Conservation (phyloP, 2,888 invertebrate genomes). For the Autographa pulchrina region DNA sequence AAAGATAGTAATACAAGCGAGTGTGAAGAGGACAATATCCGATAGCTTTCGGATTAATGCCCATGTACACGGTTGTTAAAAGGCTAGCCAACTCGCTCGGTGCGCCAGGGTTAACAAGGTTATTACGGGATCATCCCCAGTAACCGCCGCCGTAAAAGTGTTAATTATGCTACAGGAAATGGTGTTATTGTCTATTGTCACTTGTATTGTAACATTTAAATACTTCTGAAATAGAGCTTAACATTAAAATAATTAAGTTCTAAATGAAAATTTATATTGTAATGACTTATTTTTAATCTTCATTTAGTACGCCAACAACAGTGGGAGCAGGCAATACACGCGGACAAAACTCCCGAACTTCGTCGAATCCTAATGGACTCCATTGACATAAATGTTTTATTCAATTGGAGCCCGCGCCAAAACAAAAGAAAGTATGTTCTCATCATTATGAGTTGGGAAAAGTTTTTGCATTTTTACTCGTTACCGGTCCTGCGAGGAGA, state of each 20-base stretch:
- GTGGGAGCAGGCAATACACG: constrained; percentile 67
- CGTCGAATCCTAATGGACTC: constrained; percentile 83
- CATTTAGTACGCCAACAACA: constrained; percentile 62
- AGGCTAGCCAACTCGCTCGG: constrained; percentile 86
- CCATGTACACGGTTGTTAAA: constrained; percentile 88
- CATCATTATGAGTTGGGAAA: constrained; percentile 83
- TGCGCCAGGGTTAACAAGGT: constrained; percentile 89
- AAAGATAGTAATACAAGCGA: constrained; percentile 68
- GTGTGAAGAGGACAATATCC: constrained; percentile 84
- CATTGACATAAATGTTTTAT: constrained; percentile 89
- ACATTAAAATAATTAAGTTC: constrained; percentile 5
- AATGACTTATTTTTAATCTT: constrained; percentile 42
- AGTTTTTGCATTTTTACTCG: constrained; percentile 85
- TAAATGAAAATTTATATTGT: neutral
- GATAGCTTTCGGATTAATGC: constrained; percentile 89
- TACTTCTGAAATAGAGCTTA: constrained; percentile 24
- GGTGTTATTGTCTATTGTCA: constrained; percentile 77
- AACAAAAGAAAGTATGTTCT: constrained; percentile 85
- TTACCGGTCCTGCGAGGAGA: constrained; percentile 72
- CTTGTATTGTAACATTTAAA: constrained; percentile 66
- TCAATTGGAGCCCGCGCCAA: constrained; percentile 85
- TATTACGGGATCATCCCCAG: constrained; percentile 89
- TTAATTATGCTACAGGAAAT: constrained; percentile 87
- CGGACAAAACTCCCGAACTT: constrained; percentile 75
- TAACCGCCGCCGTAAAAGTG: constrained; percentile 88